Evolutionary conservation across 2,888 invertebrate species (phyloP), one percentile per base, ranked within the genome.

Genomic region (Slavum lentiscoides): DNA sequence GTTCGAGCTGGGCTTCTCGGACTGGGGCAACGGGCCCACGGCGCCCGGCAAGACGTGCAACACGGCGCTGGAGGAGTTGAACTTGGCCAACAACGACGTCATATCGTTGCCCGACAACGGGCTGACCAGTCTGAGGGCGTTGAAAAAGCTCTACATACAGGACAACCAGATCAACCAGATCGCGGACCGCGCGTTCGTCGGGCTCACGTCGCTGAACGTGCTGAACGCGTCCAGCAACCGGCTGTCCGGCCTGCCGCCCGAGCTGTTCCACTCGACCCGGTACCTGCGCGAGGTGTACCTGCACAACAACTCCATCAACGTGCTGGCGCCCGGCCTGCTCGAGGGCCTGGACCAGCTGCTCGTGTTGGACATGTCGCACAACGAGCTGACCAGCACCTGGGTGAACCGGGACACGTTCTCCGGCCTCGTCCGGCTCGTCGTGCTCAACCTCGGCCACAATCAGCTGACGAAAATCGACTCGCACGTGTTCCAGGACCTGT

Each of bases 151-250:
- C 64, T 92, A 94, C 86, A 89, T 97, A 84, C 93, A 95, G 85
- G 92, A 94, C 86, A 97, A 97, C 86, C 94, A 94, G 87, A 93
- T 97, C 84, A 92, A 93, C 61, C 93, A 94, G 91, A 92, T 96
- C 5, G 93, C 92, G 74, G 95, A 95, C 86, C 91, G 92, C 85
- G 94, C 95, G 0, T 88, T 97, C 82, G 90, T 91, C 83, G 94
- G 94, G 37, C 88, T 97, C 72, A 92, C 92, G 86, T 91, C 92
- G 83, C 88, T 97, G 83, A 93, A 93, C 88, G 91, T 94, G 85
- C 90, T 97, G 83, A 95, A 97, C 88, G 88, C 97, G 76, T 94
- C 96, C 58, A 93, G 94, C 85, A 97, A 97, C 87, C 93, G 94
- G 89, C 91, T 97, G 83, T 93, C 93, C 61, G 93, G 94, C 74